A percentile compares a stretch with the other conserved stretches of the same genome.
These are phyloP conservation scores for Galeruca laticollis DNA, from an alignment of 2,888 invertebrate genomes.

Conservation along the genomic window DNA sequence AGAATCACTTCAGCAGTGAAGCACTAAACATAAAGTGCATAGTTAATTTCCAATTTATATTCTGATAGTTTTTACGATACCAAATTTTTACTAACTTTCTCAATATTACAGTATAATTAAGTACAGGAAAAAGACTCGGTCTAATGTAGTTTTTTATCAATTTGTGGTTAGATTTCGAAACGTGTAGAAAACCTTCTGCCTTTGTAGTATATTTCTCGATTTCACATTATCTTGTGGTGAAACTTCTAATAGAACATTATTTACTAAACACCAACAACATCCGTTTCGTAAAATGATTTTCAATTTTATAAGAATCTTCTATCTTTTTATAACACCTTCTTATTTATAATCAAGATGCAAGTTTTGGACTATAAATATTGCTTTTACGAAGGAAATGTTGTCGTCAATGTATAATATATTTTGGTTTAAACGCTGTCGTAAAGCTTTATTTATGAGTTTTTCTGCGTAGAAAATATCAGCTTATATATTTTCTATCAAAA, in stretches of 20 bases:
- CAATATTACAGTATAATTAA: background rate
- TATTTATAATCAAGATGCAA: conserved; percentile 3
- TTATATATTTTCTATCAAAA: no score
- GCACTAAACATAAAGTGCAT: no score
- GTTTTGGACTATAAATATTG: background rate
- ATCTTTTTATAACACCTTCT: background rate
- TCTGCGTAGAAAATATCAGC: no score
- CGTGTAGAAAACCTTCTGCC: no score
- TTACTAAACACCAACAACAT: background rate
- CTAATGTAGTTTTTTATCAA: background rate
- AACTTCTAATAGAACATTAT: no score
- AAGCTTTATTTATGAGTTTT: conserved; percentile 22
- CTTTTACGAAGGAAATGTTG: background rate
- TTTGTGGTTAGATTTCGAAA: background rate
- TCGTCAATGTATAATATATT: conserved; percentile 13
- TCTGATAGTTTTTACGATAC: no score
- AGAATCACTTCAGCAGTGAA: no score
- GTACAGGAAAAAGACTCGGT: background rate
- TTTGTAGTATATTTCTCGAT: no score
- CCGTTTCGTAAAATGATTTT: background rate
- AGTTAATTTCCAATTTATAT: no score
- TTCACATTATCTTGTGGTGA: no score
- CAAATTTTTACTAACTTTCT: background rate
- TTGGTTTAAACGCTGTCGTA: conserved; percentile 22
- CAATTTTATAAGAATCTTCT: background rate